Evolutionary conservation across 1,140 invertebrate genomes (phyloP).

Genomic region (Drosophila eugracilis): DNA sequence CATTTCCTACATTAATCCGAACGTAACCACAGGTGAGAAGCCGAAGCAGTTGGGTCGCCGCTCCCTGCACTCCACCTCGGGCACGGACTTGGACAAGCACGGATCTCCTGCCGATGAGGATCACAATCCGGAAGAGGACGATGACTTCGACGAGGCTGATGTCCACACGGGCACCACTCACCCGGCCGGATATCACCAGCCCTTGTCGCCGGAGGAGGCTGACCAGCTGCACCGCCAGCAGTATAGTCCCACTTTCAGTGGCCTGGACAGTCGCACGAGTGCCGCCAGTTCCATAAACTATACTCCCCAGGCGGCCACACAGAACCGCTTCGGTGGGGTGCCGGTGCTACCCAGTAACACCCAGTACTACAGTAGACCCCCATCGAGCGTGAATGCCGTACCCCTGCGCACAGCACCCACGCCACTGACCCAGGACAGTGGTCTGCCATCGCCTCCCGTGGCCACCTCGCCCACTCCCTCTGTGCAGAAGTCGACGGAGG

Average conservation of each 20-base stretch:
- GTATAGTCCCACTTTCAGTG: conserved; percentile 84
- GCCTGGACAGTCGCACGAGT: conserved; percentile 75
- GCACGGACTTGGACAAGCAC: conserved; percentile 84
- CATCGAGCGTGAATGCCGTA: conserved; percentile 52
- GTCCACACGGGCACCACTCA: conserved; percentile 61
- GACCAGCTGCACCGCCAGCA: conserved; percentile 70
- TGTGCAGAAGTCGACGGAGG: conserved; percentile 83
- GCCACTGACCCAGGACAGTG: conserved; percentile 75
- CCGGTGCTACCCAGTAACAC: conserved; percentile 77
- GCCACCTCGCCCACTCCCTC: conserved; percentile 80
- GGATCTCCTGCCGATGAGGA: conserved; percentile 38
- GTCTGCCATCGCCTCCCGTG: conserved; percentile 75
- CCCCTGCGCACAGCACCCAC: conserved; percentile 62
- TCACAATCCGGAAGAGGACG: conserved; percentile 72
- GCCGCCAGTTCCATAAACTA: conserved; percentile 73
- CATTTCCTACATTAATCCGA: conserved; percentile 86
- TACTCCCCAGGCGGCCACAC: conserved; percentile 60
- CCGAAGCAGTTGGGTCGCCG: conserved; percentile 86
- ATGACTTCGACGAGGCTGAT: conserved; percentile 70
- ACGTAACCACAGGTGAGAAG: conserved; percentile 79
- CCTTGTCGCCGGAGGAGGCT: conserved; percentile 75
- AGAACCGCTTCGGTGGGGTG: conserved; percentile 80
- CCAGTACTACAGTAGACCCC: conserved; percentile 72
- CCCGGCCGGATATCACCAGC: conserved; percentile 75
- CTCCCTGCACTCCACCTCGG: conserved; percentile 83